Base-by-base conservation (phyloP, 2,113 vertebrate genomes). In the cattle (Bos taurus) region DNA sequence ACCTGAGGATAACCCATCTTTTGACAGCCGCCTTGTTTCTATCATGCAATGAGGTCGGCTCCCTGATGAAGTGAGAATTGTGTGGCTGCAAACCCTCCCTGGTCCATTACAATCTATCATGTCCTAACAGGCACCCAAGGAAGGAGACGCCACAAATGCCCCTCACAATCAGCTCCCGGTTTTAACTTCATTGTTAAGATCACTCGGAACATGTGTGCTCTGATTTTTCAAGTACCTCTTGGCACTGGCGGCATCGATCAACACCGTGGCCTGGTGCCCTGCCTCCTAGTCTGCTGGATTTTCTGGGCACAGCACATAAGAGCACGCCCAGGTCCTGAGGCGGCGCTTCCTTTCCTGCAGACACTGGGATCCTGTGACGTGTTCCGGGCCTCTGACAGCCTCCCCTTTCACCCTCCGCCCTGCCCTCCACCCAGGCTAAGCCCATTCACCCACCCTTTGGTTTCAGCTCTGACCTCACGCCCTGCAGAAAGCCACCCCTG, bases 241-340 rank as follows among this genome's bases (percentile, higher is more conserved):
- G 8, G 60, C 30, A 8, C 87, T 50, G 57, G 50, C 40, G 78
- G 40, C 25, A 2, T 48, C 56, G 28, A 6, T 64, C 36, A 13
- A 2, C 64, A 33, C 9, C 12, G 5, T 3, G 7, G 54, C n/a
- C 64, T n/a, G 30, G 52, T 5, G 12, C 5, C 5, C 40, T 26
- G 26, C 21, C 9, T 11, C 40, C 36, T 30, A 1, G 50, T 43
- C 23, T 36, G 11, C 33, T 0, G 10, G 62, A 3, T 0, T 15
- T 6, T 21, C 25, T 7, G 52, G 3, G 50, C 7, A 3, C 11
- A 5, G 4, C 5, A 0, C n/a, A 4, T 0, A 5, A 0, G 52
- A 74, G 43, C 93, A 40, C 7, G 12, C 0, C 16, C 67, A 0
- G 10, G 36, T 4, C n/a, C 40, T 16, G 33, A 9, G 30, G 3